Evolutionary conservation across 2,888 invertebrate genomes (phyloP), one percentile per base, ranked within the genome.

Genomic region (Spatulosminthurus flaviceps): DNA sequence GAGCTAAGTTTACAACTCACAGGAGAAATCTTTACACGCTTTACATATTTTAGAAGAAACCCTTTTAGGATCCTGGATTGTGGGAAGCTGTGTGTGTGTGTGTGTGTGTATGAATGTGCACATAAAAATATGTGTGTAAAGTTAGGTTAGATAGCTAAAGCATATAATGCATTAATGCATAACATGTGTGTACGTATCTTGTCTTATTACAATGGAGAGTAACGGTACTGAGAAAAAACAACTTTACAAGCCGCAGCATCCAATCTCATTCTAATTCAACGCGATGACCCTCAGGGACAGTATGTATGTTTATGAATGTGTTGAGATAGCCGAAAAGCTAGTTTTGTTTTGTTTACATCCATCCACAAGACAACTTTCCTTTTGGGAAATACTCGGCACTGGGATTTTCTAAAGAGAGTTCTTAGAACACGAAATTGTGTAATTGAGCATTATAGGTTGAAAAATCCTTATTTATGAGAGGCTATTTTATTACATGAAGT

Each of bases 321-420:
- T 19, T 2, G n/a, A 19, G 51, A 5, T 9, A 1, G 2, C 16
- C 51, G n/a, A n/a, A n/a, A 51, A n/a, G 67, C 67, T 67, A 22
- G 22, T 13, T 64, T 13, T 26, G 22, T 66, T n/a, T 67, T 19
- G 64, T 26, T 67, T 19, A 26, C 26, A 67, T 67, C 26, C 28
- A 28, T n/a, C n/a, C n/a, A n/a, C n/a, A 13, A 67, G 28, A 67
- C 67, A 67, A 67, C 67, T 67, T 67, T 67, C 67, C 24, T 67
- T 67, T 67, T 21, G 34, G 67, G 29, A 28, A 67, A 67, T 2
- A 67, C 67, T 67, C 26, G 19, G 9, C 67, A 67, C 28, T 19
- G 26, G 26, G 13, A 67, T 29, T 24, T 67, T 13, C 0, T n/a
- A n/a, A n/a, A n/a, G 24, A 26, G 19, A 67, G 67, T 67, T 67